Evolutionary conservation across 2,113 vertebrate species (phyloP), one percentile per base, ranked within the genome.

Genomic region (Ariopsis seemanni): DNA sequence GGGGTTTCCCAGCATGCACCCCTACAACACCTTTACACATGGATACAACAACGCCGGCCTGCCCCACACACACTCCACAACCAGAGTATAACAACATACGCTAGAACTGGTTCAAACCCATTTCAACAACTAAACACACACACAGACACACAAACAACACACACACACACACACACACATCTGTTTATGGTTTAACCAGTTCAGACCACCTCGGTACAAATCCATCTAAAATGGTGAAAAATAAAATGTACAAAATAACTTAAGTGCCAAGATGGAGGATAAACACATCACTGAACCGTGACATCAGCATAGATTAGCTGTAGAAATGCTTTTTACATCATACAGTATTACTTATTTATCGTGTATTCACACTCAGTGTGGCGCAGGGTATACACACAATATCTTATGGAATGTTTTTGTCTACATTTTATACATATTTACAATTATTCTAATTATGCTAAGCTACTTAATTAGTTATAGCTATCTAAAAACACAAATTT

Each of bases 1-100:
- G 95, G 97, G 97, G 88, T 96, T 99, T 89, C 97, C 99, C 94
- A 97, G 97, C 91, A 95, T 99, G 96, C 98, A 98, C 90, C 97
- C 98, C 17, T 99, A 99, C 94, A 99, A 97, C 93, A 99, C 98
- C 91, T 99, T 99, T 91, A 97, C 98, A 0, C 94, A 97, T 0
- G 97, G 97, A 82, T 99, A 98, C 95, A 98, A 97, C 94, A 98
- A 97, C 89, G 96, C 97, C 0, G 97, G 97, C 90, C 95, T 99
- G 92, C 98, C 98, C 12, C 97, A 98, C 93, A 98, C 98, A 95
- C 98, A 99, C 95, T 99, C 98, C 74, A 99, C 98, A 90, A 99
- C 98, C 85, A 95, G 98, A 91, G 98, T 99, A 97, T 99, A 99
- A 95, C 95, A 90, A 90, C 52, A 62, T 63, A 53, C n/a, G 2